Evolutionary conservation across 2,797 vertebrate genomes (phyloP).

Genomic region (Sparus aurata): DNA sequence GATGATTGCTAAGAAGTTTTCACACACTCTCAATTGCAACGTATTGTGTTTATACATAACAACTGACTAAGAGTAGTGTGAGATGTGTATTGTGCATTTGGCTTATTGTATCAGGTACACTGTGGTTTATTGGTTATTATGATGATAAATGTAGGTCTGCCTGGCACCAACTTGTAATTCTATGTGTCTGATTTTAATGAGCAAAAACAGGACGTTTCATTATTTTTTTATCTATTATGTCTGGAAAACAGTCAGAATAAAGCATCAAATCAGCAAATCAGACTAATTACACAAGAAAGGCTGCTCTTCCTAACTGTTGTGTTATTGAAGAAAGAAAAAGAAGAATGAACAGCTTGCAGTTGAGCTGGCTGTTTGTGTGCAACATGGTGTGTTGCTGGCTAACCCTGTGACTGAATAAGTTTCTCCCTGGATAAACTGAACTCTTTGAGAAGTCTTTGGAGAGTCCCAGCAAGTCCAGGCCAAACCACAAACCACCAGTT

Average conservation of each 20-base stretch:
- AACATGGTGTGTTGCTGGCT: slow-evolving; percentile 11
- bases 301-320: not conserved
- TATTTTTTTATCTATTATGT: not conserved
- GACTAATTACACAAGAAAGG: not conserved
- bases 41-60: too few relatives aligned
- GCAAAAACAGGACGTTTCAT: slow-evolving; percentile 5
- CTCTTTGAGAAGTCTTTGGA: slow-evolving; percentile 23
- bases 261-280: slow-evolving; percentile 10
- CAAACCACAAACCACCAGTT: slow-evolving; percentile 69
- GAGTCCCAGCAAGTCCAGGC: slow-evolving; percentile 20
- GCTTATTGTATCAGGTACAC: not conserved
- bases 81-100: not conserved
- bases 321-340: slow-evolving; percentile 1
- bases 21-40: too few relatives aligned
- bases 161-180: not conserved
- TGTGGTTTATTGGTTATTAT: not conserved
- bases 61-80: too few relatives aligned
- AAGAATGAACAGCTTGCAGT: slow-evolving; percentile 9
- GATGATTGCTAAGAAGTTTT: too few relatives aligned
- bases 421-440: slow-evolving; percentile 44
- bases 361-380: slow-evolving; percentile 23
- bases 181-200: not conserved
- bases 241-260: not conserved
- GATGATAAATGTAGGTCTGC: not conserved
- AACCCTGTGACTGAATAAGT: slow-evolving; percentile 14